Evolutionary conservation across 2,797 vertebrate genomes (phyloP), one percentile per base, ranked within the genome.

Genomic region (Cetoscarus ocellatus): DNA sequence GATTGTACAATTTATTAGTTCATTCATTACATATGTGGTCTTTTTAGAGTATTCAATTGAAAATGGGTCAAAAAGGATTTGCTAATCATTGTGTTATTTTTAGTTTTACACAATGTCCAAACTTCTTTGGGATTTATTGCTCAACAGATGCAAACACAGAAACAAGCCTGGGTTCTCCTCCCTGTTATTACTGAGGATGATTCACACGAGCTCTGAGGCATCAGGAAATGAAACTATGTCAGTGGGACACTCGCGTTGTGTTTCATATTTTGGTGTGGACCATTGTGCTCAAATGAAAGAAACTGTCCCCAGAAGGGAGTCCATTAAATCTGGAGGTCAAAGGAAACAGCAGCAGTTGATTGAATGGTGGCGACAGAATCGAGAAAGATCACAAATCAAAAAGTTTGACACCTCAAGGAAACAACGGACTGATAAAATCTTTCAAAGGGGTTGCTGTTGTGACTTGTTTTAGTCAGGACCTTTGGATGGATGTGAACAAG

Each of bases 331-430:
- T 38, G n/a, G 70, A 83, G 67, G 69, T 68, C 73, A 57, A 43
- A 84, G 85, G 83, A 89, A 91, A 65, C 27, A 27, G 54, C 54
- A 59, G 39, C 56, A 70, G 54, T 63, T 74, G 51, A 84, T 67
- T 59, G 6, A 40, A 44, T 40, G 63, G 66, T 55, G 47, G 55
- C 77, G 51, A 61, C 17, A 58, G 60, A 69, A 61, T 36, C 44
- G 34, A n/a, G 55, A 82, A 35, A 0, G 27, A 73, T 7, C 19
- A 36, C 59, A 75, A 83, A 74, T 85, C 63, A 65, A 49, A 57
- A 0, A 10, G 11, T 74, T 50, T 58, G 66, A 62, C 79, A 13
- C 70, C 62, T 79, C 10, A 74, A 49, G 73, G 75, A 74, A 57
- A 48, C 18, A 47, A 64, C 65, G 9, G 51, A 67, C 6, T 67